These are phyloP conservation scores for Prunella himalayana DNA, from an alignment of 2,113 vertebrate genomes.

Conservation along the genomic window DNA sequence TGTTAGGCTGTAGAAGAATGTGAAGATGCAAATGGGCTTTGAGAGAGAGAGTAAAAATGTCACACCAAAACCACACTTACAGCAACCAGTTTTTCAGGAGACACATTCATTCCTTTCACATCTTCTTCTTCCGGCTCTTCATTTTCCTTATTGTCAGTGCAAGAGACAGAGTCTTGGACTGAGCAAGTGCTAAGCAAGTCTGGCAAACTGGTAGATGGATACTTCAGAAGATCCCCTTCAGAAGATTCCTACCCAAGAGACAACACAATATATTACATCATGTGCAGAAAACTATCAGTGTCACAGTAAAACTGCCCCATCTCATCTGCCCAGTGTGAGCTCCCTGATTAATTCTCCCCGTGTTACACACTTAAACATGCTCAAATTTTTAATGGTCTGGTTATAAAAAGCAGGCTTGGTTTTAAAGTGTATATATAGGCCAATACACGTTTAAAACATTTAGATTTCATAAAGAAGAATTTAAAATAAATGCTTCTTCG, in stretches of 20 bases:
- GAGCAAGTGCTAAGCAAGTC: slow-evolving; percentile 88
- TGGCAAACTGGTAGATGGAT: slow-evolving; percentile 89
- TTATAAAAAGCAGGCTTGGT: background rate
- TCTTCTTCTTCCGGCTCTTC: slow-evolving; percentile 77
- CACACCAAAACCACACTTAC: slow-evolving; percentile 75
- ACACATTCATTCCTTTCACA: slow-evolving; percentile 46
- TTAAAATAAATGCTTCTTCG: background rate
- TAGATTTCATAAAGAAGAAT: background rate
- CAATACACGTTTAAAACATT: background rate
- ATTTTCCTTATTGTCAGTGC: slow-evolving; percentile 79
- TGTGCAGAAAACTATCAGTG: background rate
- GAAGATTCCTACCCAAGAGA: background rate
- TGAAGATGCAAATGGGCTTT: background rate
- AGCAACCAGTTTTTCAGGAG: slow-evolving; percentile 55
- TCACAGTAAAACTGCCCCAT: background rate
- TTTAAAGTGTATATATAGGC: background rate
- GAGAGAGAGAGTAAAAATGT: background rate
- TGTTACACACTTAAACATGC: background rate
- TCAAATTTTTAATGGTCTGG: background rate
- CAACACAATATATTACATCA: background rate
- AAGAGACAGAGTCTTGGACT: slow-evolving; percentile 70
- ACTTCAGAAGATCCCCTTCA: slow-evolving; percentile 77
- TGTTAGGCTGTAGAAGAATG: background rate
- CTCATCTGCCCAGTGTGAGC: background rate
- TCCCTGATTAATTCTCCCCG: background rate